phyloP scores from a whole-genome alignment of 2,888 invertebrate species.

The Diarsia dahlii region DNA sequence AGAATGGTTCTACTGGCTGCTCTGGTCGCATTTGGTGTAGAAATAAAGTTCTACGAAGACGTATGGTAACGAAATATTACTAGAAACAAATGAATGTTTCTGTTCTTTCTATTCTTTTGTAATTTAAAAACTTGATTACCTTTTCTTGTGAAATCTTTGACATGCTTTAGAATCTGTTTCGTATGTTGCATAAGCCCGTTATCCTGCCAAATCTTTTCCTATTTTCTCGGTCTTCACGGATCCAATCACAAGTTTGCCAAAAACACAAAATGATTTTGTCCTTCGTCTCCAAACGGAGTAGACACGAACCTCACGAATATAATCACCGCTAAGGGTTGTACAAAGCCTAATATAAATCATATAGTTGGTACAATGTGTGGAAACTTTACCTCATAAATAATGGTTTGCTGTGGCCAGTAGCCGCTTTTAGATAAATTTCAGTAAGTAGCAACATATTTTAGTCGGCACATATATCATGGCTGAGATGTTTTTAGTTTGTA shows the following conservation, averaged over 20 bases:
- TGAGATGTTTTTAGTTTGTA: constrained; percentile 63
- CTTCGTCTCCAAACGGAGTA: constrained; percentile 28
- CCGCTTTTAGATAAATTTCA: constrained; percentile 73
- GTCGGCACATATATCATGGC: constrained; percentile 56
- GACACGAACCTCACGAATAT: constrained; percentile 40
- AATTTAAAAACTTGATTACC: background rate
- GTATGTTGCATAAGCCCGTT: background rate
- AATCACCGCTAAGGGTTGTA: constrained; percentile 65
- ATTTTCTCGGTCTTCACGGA: constrained; percentile 3
- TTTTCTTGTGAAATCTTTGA: background rate
- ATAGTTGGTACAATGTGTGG: constrained; percentile 72
- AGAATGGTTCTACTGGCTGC: constrained; percentile 16
- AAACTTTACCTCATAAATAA: constrained; percentile 81
- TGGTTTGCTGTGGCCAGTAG: constrained; percentile 74
- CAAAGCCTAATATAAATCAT: constrained; percentile 79
- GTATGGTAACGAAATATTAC: constrained; percentile 35
- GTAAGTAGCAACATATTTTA: constrained; percentile 70
- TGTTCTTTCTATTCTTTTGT: background rate
- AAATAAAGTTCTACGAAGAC: constrained; percentile 29
- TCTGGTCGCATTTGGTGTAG: constrained; percentile 41
- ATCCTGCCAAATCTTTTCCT: background rate
- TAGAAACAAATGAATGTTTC: constrained; percentile 15
- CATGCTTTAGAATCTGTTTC: background rate
- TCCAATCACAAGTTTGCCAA: background rate
- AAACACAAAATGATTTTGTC: constrained; percentile 17